Evolutionary conservation across 2,797 vertebrate genomes (phyloP), one percentile per base, ranked within the genome.

Genomic region (Cossypha heuglini): DNA sequence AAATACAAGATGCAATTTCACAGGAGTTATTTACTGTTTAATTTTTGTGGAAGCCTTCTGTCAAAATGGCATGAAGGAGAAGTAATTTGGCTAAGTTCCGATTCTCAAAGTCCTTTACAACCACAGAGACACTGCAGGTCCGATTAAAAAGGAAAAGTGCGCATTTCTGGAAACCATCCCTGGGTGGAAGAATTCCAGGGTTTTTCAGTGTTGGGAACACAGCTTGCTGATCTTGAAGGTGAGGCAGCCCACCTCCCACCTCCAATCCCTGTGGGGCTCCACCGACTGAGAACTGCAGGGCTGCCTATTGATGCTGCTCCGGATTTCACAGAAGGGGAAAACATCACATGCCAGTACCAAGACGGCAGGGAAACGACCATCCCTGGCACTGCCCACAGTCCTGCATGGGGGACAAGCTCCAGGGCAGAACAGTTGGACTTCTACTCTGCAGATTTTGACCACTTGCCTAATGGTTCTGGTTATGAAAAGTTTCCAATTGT

Each of bases 11-110:
- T 57, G 76, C 62, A 91, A 28, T 93, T 94, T 90, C 89, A 73
- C 68, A 86, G 80, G 84, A 93, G 68, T 92, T 95, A 93, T 86
- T 88, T 89, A 88, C 68, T 91, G 89, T 79, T 94, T 73, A 69
- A 91, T 94, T 96, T 93, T 69, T 94, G 77, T 93, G 91, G 88
- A 96, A 94, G 82, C 93, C 87, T 94, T 91, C 94, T 94, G 93
- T 90, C 91, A 91, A 76, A 96, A 84, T 82, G 94, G 93, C 91
- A 86, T 13, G 62, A 80, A 93, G 88, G 72, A 93, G 79, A 78
- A 88, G 40, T 28, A 93, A 93, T 86, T 88, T 73, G 87, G 91
- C 82, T 42, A 24, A 42, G 59, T 21, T 96, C 76, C 26, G 35
- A 66, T 22, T 91, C 88, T 37, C 5, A 0, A 83, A 85, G 97